A percentile compares a stretch with the other conserved stretches of the same genome.
Evolutionary conservation across 2,113 vertebrate species (phyloP).

Genomic region (Cervus canadensis): DNA sequence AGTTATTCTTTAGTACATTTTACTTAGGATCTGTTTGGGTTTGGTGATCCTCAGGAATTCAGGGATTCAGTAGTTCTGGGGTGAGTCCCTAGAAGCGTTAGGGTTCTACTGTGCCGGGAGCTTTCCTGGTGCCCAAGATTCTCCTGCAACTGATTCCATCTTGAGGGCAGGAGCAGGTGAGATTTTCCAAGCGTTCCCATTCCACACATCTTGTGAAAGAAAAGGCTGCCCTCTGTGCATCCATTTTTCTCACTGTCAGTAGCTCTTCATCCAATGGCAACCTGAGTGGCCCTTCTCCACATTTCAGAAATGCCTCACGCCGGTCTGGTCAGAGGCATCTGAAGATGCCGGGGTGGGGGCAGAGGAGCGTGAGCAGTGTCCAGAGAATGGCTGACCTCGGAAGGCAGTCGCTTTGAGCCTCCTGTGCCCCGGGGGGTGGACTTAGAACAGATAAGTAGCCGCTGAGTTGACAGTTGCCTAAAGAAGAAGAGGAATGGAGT

Average conservation of each 20-base stretch:
- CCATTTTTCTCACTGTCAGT: no score
- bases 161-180: background rate
- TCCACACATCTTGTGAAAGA: background rate
- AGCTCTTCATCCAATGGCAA: background rate
- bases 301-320: background rate
- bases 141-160: background rate
- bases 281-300: background rate
- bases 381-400: background rate
- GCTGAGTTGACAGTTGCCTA: background rate
- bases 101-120: background rate
- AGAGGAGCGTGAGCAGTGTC: background rate
- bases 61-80: background rate
- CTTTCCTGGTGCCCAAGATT: background rate
- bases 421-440: background rate
- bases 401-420: background rate
- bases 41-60: background rate
- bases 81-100: background rate
- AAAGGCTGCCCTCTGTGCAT: background rate
- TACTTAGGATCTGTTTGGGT: background rate
- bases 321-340: background rate
- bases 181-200: background rate
- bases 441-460: background rate
- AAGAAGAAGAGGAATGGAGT: background rate
- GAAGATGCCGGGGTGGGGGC: background rate
- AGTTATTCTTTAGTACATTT: background rate